A percentile compares a stretch with the other conserved stretches of the same genome.
phyloP scores from a whole-genome alignment of 2,797 vertebrate species.

The Loriculus beryllinus region DNA sequence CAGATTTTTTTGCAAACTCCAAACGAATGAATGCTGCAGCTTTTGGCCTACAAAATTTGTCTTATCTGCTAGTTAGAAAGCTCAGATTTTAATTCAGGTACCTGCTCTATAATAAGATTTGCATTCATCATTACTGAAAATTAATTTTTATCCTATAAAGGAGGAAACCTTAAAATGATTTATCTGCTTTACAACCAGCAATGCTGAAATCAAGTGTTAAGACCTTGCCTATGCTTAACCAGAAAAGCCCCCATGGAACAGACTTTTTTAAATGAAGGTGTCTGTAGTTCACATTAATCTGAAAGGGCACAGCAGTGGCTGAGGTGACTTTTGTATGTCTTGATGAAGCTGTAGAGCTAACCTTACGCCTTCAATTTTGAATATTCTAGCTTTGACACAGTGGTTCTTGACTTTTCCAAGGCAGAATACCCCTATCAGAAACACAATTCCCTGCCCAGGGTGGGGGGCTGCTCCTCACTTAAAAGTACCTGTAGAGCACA shows the following conservation, averaged over 20 bases:
- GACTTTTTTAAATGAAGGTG: not conserved
- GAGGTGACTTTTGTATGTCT: not conserved
- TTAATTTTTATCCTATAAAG: not conserved
- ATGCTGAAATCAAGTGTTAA: not conserved
- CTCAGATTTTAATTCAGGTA: not conserved
- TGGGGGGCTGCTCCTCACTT: not conserved
- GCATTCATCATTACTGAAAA: not conserved
- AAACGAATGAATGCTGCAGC: not conserved
- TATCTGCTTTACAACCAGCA: not conserved
- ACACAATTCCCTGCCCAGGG: not conserved
- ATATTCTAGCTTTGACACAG: not conserved
- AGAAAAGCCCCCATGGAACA: not conserved
- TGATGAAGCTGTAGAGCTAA: not conserved
- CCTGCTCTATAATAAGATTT: not conserved
- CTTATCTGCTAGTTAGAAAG: not conserved
- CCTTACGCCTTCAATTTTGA: not conserved
- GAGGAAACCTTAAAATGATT: not conserved
- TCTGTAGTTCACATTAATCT: not conserved
- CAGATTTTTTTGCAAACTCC: not conserved
- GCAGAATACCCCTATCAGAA: not conserved
- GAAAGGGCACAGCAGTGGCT: not conserved
- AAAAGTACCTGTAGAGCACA: not conserved
- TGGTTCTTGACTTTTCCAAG: not conserved
- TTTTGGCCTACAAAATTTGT: not conserved
- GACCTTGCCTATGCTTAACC: not conserved